Conservation (phyloP, 2,888 invertebrate genomes). For the Parnassius smintheus region DNA sequence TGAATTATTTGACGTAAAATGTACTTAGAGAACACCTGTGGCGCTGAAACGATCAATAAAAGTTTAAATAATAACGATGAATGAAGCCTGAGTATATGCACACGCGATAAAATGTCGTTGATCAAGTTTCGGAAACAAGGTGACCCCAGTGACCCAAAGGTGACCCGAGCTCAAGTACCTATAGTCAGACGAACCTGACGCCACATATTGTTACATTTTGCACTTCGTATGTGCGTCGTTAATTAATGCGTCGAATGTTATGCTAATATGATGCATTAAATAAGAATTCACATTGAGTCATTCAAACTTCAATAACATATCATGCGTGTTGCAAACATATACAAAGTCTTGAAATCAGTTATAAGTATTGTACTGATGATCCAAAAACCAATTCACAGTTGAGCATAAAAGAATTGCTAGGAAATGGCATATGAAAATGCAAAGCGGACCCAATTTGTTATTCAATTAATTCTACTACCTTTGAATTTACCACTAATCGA, state of each 20-base stretch:
- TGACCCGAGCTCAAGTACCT: conserved; percentile 55
- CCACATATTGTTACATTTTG: conserved; percentile 22
- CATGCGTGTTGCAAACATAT: no score
- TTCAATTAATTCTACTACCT: conserved; percentile 20
- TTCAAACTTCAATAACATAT: no score
- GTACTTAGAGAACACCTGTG: neutral
- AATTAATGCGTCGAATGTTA: conserved; percentile 10
- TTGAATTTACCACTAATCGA: conserved; percentile 22
- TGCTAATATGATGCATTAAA: no score
- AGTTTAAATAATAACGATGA: conserved; percentile 50
- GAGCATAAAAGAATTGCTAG: conserved; percentile 11
- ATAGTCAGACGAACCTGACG: conserved; percentile 61
- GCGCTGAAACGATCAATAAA: conserved; percentile 12
- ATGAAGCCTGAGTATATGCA: conserved; percentile 55
- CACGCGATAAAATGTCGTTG: conserved; percentile 63
- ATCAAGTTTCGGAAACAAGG: conserved; percentile 75
- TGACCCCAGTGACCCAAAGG: conserved; percentile 73
- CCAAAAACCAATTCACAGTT: conserved; percentile 6
- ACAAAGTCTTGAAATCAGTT: no score
- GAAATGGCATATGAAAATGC: conserved; percentile 8
- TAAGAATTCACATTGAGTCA: no score
- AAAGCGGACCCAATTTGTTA: conserved; percentile 19
- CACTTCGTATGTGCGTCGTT: conserved; percentile 14
- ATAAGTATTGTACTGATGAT: neutral
- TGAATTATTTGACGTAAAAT: no score